Evolutionary conservation across 2,888 invertebrate species (phyloP).

Genomic region (Pseudolycoriella hygida): DNA sequence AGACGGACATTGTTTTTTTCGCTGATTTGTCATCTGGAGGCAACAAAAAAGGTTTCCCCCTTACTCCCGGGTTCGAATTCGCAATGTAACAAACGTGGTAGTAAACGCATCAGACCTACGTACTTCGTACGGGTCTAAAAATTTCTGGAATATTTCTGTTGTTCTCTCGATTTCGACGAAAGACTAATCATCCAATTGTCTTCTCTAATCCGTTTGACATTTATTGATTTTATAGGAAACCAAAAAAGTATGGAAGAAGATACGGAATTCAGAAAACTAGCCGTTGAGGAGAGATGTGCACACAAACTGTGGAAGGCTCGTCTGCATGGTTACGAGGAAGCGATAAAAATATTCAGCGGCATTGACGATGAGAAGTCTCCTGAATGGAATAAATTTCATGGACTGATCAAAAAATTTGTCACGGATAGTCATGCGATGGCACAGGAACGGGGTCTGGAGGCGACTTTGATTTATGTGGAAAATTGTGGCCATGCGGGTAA

Average conservation of each 20-base stretch:
- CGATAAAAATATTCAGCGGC: slow-evolving; percentile 69
- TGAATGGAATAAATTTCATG: slow-evolving; percentile 82
- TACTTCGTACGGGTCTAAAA: too few species aligned
- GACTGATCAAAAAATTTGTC: slow-evolving; percentile 87
- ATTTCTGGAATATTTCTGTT: too few species aligned
- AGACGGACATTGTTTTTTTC: too few species aligned
- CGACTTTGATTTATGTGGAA: slow-evolving; percentile 76
- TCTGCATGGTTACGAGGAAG: slow-evolving; percentile 85
- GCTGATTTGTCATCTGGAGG: too few species aligned
- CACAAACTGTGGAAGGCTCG: slow-evolving; percentile 96
- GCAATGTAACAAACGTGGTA: too few species aligned
- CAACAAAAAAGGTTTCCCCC: too few species aligned
- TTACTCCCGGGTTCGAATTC: too few species aligned
- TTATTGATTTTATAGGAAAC: too few species aligned
- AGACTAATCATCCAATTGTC: too few species aligned
- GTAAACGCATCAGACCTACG: too few species aligned
- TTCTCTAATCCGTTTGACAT: too few species aligned
- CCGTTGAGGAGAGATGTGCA: slow-evolving; percentile 77
- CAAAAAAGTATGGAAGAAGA: slow-evolving; percentile 48
- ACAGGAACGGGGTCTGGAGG: slow-evolving; percentile 90
- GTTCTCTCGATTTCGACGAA: too few species aligned
- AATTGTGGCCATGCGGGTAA: slow-evolving; percentile 77
- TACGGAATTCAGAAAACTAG: slow-evolving; percentile 70
- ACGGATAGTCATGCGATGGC: slow-evolving; percentile 86
- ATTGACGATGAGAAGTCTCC: slow-evolving; percentile 86